Conservation (phyloP, 2,888 invertebrate species). For the Hesperia comma region DNA sequence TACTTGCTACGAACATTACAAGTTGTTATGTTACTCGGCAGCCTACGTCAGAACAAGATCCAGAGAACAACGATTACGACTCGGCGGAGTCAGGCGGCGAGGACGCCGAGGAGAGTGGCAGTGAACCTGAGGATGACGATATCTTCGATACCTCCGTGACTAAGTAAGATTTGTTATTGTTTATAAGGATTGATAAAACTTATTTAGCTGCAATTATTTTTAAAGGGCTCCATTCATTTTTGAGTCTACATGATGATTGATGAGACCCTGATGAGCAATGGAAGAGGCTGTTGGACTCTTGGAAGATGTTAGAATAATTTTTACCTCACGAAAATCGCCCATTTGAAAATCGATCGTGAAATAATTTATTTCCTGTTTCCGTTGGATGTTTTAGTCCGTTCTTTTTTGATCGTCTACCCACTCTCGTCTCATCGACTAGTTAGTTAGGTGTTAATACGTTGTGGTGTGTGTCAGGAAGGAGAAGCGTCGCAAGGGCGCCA, state of each 20-base stretch:
- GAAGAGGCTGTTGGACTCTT: too few relatives aligned
- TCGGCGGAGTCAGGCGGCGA: constrained; percentile 92
- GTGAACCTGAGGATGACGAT: constrained; percentile 92
- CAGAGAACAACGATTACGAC: constrained; percentile 92
- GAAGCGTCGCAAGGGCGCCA: constrained; percentile 81
- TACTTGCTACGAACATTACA: not conserved
- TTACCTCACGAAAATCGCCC: too few relatives aligned
- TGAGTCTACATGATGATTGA: too few relatives aligned
- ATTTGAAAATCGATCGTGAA: too few relatives aligned
- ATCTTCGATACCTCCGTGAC: constrained; percentile 85
- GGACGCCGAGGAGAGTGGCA: constrained; percentile 88
- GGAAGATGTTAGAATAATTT: too few relatives aligned
- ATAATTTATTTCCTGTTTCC: too few relatives aligned
- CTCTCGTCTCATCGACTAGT: too few relatives aligned
- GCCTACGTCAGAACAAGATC: constrained; percentile 86
- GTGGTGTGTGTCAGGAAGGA: constrained; percentile 52
- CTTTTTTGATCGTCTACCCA: too few relatives aligned
- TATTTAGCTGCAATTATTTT: not conserved
- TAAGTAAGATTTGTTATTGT: constrained; percentile 53
- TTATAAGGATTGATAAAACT: not conserved
- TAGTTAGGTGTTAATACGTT: too few relatives aligned
- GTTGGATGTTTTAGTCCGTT: too few relatives aligned
- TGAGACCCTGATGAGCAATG: too few relatives aligned
- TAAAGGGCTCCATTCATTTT: too few relatives aligned
- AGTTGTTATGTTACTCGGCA: constrained; percentile 40